A percentile compares a stretch with the other conserved stretches of the same genome.
These are phyloP conservation scores for Papilio gigon DNA, from an alignment of 2,888 invertebrate genomes.

Conservation along the genomic window DNA sequence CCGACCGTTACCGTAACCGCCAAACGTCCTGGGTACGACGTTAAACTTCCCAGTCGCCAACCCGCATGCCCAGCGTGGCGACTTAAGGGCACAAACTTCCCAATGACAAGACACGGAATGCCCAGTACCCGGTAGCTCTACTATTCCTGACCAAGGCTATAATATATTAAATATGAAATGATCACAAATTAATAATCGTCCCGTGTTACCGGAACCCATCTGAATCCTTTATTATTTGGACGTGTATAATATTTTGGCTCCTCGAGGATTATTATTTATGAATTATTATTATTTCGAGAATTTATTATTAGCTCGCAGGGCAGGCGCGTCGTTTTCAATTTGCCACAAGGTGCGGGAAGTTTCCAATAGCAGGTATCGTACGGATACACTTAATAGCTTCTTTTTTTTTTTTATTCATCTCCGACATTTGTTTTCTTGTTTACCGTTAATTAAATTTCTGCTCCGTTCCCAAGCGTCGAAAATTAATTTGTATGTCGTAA, in stretches of 20 bases:
- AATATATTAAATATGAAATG: no score
- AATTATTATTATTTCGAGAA: conserved; percentile 82
- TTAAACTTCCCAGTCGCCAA: no score
- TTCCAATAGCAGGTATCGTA: conserved; percentile 56
- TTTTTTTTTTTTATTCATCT: conserved; percentile 66
- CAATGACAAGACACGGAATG: no score
- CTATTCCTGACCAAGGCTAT: no score
- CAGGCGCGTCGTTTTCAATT: conserved; percentile 81
- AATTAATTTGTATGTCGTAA: conserved; percentile 71
- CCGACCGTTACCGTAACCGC: no score
- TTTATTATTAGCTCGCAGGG: conserved; percentile 78
- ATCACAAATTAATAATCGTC: no score
- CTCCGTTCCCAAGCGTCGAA: conserved; percentile 63
- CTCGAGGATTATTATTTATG: conserved; percentile 81
- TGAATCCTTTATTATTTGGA: conserved; percentile 82
- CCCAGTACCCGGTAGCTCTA: no score
- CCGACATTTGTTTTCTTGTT: conserved; percentile 70
- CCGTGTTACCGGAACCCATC: conserved; percentile 62
- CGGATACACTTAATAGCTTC: conserved; percentile 51
- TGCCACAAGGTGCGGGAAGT: conserved; percentile 74
- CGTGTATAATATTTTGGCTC: conserved; percentile 78
- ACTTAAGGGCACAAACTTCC: no score
- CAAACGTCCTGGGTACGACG: no score
- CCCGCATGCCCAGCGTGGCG: no score
- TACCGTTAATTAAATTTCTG: conserved; percentile 73